Conservation (phyloP, 2,888 invertebrate species). For the Zootermopsis nevadensis region DNA sequence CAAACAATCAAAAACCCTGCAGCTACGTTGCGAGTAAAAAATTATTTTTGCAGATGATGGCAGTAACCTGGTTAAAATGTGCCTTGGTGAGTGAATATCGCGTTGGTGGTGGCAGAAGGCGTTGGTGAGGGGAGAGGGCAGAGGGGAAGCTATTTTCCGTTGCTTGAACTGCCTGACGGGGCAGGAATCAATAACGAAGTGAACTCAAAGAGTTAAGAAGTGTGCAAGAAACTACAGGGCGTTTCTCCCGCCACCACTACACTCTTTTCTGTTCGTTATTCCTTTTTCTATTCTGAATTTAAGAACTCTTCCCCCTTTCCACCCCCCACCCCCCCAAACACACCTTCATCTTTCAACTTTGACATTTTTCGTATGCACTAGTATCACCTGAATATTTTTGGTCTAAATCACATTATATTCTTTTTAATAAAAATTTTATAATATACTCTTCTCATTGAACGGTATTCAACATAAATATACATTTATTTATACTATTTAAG, state of each 20-base stretch:
- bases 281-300: background rate
- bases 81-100: background rate
- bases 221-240: background rate
- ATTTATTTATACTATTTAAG: too few relatives aligned
- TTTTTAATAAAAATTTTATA: too few relatives aligned
- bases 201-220: background rate
- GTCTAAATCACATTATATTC: too few relatives aligned
- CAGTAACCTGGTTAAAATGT: background rate
- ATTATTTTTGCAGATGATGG: too few relatives aligned
- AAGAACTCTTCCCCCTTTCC: background rate
- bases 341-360: background rate
- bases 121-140: too few relatives aligned
- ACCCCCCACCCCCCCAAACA: background rate
- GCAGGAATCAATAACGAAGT: constrained; percentile 31
- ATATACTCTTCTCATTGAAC: too few relatives aligned
- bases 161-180: constrained; percentile 1
- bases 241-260: too few relatives aligned
- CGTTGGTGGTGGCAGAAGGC: too few relatives aligned
- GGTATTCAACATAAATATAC: too few relatives aligned
- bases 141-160: background rate
- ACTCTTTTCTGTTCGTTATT: background rate
- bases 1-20: too few relatives aligned
- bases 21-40: too few relatives aligned
- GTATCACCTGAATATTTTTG: too few relatives aligned
- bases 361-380: background rate